Percentiles rank a stretch among this genome's conserved stretches.
These are phyloP conservation scores for Araneus ventricosus DNA, from an alignment of 1,140 invertebrate species.

Conservation along the genomic window DNA sequence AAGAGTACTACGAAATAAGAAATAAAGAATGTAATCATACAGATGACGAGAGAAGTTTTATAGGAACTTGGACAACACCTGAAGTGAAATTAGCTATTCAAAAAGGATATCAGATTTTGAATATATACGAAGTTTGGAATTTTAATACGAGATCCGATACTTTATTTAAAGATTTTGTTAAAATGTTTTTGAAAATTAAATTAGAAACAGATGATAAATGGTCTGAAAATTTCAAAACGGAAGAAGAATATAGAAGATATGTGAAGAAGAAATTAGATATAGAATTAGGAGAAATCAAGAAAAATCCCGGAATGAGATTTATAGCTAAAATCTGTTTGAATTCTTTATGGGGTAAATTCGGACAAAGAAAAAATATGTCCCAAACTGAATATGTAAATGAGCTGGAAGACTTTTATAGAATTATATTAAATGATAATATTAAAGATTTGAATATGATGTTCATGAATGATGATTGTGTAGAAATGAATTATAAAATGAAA, in stretches of 20 bases:
- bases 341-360: conserved; percentile 50
- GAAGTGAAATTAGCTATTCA: conserved; percentile 33
- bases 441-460: conserved; percentile 55
- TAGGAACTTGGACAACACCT: conserved; percentile 9
- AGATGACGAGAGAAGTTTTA: conserved; percentile 40
- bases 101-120: conserved; percentile 26
- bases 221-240: conserved; percentile 21
- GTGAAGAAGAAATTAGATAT: not conserved
- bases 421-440: conserved; percentile 34
- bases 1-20: conserved; percentile 18
- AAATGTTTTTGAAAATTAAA: conserved; percentile 63
- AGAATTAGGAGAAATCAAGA: conserved; percentile 1
- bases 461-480: conserved; percentile 48
- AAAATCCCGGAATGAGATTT: conserved; percentile 48
- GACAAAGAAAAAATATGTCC: conserved; percentile 51
- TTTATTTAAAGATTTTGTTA: conserved; percentile 55
- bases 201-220: conserved; percentile 58
- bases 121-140: conserved; percentile 54
- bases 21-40: conserved; percentile 36
- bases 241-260: conserved; percentile 43
- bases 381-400: conserved; percentile 33
- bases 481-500: conserved; percentile 57
- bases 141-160: conserved; percentile 12
- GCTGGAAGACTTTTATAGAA: conserved; percentile 36
- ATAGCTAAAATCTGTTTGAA: conserved; percentile 46